phyloP scores from a whole-genome alignment of 2,113 vertebrate species.

The Malurus cyaneus region DNA sequence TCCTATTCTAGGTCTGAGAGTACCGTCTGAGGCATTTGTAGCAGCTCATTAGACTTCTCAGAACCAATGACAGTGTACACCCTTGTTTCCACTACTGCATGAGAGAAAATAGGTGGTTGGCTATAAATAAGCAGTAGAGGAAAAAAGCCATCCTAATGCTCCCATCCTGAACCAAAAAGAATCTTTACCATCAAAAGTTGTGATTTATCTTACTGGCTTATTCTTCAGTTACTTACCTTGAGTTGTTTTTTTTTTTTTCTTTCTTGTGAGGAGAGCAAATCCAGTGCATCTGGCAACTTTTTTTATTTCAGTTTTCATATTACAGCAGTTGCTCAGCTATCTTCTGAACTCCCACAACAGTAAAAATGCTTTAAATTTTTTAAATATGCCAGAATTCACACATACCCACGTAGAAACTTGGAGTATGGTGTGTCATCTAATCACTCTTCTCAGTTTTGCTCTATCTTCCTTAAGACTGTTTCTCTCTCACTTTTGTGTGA shows the following conservation, averaged over 20 bases:
- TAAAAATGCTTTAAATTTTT: constrained; percentile 6
- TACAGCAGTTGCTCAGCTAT: constrained; percentile 35
- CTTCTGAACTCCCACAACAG: constrained; percentile 37
- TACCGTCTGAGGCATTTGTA: not conserved
- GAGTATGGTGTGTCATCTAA: constrained; percentile 4
- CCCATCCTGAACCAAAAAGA: not conserved
- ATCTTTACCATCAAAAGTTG: not conserved
- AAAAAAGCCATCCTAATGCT: not conserved
- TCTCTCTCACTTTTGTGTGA: not conserved
- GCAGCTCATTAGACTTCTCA: not conserved
- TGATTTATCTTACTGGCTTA: not conserved
- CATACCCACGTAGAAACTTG: constrained; percentile 18
- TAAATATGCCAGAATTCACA: constrained; percentile 25
- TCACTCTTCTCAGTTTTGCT: constrained; percentile 12
- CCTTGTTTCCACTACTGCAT: not conserved
- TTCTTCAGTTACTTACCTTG: not conserved
- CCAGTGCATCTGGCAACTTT: not conserved
- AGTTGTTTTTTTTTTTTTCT: not conserved
- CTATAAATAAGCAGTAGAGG: not conserved
- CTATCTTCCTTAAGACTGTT: not conserved
- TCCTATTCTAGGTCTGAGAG: not conserved
- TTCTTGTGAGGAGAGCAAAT: not conserved
- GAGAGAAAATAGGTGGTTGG: not conserved
- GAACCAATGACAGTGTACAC: not conserved
- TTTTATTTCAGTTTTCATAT: constrained; percentile 8